Evolutionary conservation across 2,888 invertebrate genomes (phyloP).

Genomic region (Sinotaia quadrata): DNA sequence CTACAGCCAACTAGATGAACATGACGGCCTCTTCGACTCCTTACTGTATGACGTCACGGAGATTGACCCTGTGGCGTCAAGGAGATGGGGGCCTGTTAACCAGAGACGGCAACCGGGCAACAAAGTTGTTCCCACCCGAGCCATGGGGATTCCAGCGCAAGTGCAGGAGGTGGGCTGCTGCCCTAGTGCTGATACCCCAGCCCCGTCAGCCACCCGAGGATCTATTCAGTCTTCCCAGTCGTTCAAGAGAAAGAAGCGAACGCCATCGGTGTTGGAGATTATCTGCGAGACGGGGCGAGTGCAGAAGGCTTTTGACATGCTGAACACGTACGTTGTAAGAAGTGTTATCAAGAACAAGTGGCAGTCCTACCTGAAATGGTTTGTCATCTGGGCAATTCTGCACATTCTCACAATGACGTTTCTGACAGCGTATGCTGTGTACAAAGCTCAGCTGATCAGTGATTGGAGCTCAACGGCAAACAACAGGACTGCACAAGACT

Average conservation of each 20-base stretch:
- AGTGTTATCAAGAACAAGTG: slow-evolving; percentile 54
- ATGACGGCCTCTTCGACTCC: slow-evolving; percentile 56
- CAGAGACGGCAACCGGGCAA: background rate
- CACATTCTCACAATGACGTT: slow-evolving; percentile 46
- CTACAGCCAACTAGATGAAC: slow-evolving; percentile 50
- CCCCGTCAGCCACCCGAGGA: background rate
- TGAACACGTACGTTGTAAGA: slow-evolving; percentile 46
- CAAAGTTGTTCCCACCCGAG: background rate
- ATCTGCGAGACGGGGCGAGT: slow-evolving; percentile 47
- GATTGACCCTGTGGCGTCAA: slow-evolving; percentile 47
- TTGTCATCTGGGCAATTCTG: slow-evolving; percentile 47
- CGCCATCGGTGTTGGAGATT: slow-evolving; percentile 46
- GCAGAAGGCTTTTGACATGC: slow-evolving; percentile 46
- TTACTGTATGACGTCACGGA: slow-evolving; percentile 56
- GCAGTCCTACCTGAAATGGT: slow-evolving; percentile 42
- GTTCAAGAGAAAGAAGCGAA: background rate
- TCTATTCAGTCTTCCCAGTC: too few relatives aligned
- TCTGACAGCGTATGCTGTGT: slow-evolving; percentile 44
- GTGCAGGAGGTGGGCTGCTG: slow-evolving; percentile 8
- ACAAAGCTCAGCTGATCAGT: slow-evolving; percentile 19
- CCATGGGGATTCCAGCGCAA: slow-evolving; percentile 7
- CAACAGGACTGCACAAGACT: background rate
- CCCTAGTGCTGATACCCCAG: background rate
- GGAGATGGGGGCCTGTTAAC: slow-evolving; percentile 5
- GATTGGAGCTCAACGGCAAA: background rate